phyloP scores from a whole-genome alignment of 1,140 invertebrate genomes.

The Papilio machaon region DNA sequence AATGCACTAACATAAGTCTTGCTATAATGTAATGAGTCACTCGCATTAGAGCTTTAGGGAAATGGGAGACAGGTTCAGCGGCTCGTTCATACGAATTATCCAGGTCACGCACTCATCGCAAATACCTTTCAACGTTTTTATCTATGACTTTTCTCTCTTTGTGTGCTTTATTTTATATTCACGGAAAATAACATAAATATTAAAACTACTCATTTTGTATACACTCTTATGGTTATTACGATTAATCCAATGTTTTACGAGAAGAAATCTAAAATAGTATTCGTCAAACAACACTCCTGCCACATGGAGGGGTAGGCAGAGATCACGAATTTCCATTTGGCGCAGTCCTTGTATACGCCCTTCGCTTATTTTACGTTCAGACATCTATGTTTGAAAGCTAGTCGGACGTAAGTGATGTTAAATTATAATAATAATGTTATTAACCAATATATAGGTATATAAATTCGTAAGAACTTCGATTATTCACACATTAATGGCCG shows the following conservation, averaged over 20 bases:
- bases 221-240: too few relatives aligned
- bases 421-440: too few relatives aligned
- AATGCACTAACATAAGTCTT: not conserved
- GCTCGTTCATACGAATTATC: constrained; percentile 5
- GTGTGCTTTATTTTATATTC: not conserved
- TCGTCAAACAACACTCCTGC: too few relatives aligned
- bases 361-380: too few relatives aligned
- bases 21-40: not conserved
- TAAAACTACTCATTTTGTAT: not conserved
- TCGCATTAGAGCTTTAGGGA: constrained; percentile 9
- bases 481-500: not conserved
- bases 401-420: too few relatives aligned
- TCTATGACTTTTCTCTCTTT: not conserved
- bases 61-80: not conserved
- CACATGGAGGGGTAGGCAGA: too few relatives aligned
- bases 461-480: not conserved
- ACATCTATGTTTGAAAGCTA: too few relatives aligned
- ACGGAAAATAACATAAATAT: not conserved
- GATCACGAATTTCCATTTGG: too few relatives aligned
- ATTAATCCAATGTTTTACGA: too few relatives aligned
- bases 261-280: too few relatives aligned
- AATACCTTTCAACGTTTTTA: constrained; percentile 18
- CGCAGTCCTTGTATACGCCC: too few relatives aligned
- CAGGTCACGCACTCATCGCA: constrained; percentile 37
- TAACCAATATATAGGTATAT: too few relatives aligned